Percentiles rank a stretch among this genome's conserved stretches.
phyloP scores from a whole-genome alignment of 2,797 vertebrate species.

The Borostomias antarcticus region DNA sequence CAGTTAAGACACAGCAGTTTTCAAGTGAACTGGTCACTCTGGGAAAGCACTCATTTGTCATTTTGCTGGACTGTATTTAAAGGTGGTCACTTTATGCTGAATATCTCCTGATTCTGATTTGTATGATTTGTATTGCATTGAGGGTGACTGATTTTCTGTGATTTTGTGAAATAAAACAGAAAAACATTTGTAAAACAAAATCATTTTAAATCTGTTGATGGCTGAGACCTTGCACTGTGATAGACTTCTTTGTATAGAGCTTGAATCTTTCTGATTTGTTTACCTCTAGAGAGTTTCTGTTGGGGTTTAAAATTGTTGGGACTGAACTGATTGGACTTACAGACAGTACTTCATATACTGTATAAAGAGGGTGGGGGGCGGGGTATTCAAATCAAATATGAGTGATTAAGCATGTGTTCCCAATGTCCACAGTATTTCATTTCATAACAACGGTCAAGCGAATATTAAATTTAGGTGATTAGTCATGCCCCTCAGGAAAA shows the following conservation, averaged over 20 bases:
- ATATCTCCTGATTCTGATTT: background rate
- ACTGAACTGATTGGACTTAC: background rate
- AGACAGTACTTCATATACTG: too few relatives aligned
- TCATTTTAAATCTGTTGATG: conserved; percentile 65
- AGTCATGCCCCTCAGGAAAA: too few relatives aligned
- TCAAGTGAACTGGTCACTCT: background rate
- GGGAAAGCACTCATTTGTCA: conserved; percentile 12
- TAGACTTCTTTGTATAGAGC: background rate
- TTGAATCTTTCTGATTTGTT: conserved; percentile 1
- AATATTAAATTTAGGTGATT: too few relatives aligned
- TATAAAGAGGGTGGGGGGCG: background rate
- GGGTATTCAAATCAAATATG: background rate
- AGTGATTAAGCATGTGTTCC: conserved; percentile 15
- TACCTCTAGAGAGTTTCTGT: background rate
- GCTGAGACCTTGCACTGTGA: conserved; percentile 58
- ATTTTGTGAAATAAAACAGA: conserved; percentile 21
- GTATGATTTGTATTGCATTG: conserved; percentile 3
- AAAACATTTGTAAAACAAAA: conserved; percentile 25
- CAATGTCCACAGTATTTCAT: conserved; percentile 7
- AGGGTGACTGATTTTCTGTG: conserved; percentile 3
- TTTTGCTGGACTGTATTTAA: conserved; percentile 44
- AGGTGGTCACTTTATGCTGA: background rate
- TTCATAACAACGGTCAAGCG: background rate
- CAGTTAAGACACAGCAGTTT: too few relatives aligned
- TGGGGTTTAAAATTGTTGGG: background rate